These are phyloP conservation scores for Calcarius ornatus DNA, from an alignment of 2,113 vertebrate species.

Conservation along the genomic window DNA sequence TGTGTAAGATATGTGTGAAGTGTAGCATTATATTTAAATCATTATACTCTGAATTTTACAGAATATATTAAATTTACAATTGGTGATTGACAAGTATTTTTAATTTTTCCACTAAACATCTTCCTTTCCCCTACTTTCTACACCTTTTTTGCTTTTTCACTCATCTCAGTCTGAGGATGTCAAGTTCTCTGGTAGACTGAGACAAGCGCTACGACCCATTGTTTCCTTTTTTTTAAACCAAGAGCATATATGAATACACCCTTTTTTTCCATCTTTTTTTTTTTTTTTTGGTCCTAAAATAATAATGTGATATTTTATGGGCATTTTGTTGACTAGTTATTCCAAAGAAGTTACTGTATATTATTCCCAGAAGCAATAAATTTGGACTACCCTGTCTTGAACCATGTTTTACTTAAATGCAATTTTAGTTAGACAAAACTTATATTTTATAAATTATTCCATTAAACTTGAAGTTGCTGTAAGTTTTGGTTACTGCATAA, in stretches of 20 bases:
- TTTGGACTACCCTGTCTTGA: neutral
- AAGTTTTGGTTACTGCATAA: neutral
- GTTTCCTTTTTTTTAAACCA: neutral
- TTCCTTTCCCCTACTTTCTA: neutral
- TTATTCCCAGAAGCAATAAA: neutral
- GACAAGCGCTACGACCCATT: neutral
- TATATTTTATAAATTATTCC: neutral
- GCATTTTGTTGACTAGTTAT: neutral
- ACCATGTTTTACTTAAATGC: neutral
- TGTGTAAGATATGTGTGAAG: rapidly evolving
- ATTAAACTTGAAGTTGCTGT: neutral
- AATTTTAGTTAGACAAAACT: neutral
- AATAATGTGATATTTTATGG: neutral
- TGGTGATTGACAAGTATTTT: neutral
- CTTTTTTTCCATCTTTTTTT: neutral
- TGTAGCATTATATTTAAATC: neutral
- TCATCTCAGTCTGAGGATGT: neutral
- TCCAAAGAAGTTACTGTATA: neutral
- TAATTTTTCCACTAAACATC: neutral
- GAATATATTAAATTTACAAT: neutral
- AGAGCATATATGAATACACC: neutral
- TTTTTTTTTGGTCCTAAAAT: neutral
- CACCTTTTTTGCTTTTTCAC: neutral
- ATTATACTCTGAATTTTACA: neutral
- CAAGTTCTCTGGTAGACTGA: neutral